Evolutionary conservation across 2,888 invertebrate genomes (phyloP).

Genomic region (Hedychridium roseum): DNA sequence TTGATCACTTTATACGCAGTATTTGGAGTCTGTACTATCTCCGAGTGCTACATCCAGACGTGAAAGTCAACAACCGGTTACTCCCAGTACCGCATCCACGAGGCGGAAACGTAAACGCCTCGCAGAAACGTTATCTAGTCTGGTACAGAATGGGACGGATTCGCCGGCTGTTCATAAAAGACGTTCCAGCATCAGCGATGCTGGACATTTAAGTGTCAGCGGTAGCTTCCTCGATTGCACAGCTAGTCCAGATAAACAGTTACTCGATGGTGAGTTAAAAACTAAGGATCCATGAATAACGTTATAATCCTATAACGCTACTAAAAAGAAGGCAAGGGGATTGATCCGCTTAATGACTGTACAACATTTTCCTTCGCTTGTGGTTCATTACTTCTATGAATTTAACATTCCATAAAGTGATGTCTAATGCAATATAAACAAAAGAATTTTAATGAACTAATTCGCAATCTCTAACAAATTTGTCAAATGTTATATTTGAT

Average conservation of each 20-base stretch:
- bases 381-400: slow-evolving; percentile 36
- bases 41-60: slow-evolving; percentile 65
- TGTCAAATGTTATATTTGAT: too few species aligned
- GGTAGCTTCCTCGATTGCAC: slow-evolving; percentile 91
- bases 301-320: too few species aligned
- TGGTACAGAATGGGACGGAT: slow-evolving; percentile 66
- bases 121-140: slow-evolving; percentile 69
- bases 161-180: slow-evolving; percentile 76
- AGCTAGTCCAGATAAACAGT: slow-evolving; percentile 77
- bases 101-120: slow-evolving; percentile 85
- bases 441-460: slow-evolving; percentile 3
- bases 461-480: slow-evolving; percentile 10
- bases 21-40: slow-evolving; percentile 65
- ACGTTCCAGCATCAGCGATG: slow-evolving; percentile 86
- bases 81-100: slow-evolving; percentile 65
- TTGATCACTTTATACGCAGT: slow-evolving; percentile 50
- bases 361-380: slow-evolving; percentile 42
- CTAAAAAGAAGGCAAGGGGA: too few species aligned
- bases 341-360: slow-evolving; percentile 1
- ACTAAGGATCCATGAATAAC: neutral
- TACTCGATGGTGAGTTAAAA: slow-evolving; percentile 52
- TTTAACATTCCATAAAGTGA: slow-evolving; percentile 1
- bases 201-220: slow-evolving; percentile 83
- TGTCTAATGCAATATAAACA: neutral
- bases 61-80: slow-evolving; percentile 67